phyloP scores from a whole-genome alignment of 2,113 vertebrate genomes.

The Otus sunia region DNA sequence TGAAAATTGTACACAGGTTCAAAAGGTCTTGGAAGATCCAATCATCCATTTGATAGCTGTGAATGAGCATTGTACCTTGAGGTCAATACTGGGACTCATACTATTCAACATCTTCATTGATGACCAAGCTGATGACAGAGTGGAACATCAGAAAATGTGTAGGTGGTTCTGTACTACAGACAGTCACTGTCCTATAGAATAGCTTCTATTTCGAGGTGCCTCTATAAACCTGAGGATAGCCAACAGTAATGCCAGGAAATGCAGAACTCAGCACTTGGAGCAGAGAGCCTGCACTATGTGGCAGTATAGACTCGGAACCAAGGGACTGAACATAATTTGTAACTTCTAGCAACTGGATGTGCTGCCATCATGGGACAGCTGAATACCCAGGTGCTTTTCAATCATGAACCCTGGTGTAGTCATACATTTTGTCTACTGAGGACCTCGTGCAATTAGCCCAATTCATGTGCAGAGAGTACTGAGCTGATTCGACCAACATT shows the following conservation, averaged over 20 bases:
- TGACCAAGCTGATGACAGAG: background rate
- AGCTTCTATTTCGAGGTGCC: background rate
- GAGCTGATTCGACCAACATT: background rate
- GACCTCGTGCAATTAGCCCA: background rate
- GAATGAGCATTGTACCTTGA: background rate
- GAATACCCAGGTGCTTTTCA: background rate
- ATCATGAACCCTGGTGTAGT: background rate
- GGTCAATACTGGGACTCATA: background rate
- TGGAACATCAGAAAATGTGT: background rate
- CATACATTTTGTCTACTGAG: background rate
- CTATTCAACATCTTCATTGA: background rate
- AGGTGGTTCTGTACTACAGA: background rate
- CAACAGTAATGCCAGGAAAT: background rate
- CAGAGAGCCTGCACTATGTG: background rate
- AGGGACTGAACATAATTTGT: background rate
- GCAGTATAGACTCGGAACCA: fast-evolving
- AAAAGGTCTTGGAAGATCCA: background rate
- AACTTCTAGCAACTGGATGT: background rate
- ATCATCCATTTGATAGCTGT: background rate
- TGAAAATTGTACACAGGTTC: background rate
- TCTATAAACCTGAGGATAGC: background rate
- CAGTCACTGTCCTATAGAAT: background rate
- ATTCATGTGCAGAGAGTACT: background rate
- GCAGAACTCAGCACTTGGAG: background rate
- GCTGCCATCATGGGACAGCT: background rate